Percentiles rank a stretch among this genome's conserved stretches.
These are phyloP conservation scores for Eupeodes luniger DNA, from an alignment of 2,888 invertebrate species.

Conservation along the genomic window DNA sequence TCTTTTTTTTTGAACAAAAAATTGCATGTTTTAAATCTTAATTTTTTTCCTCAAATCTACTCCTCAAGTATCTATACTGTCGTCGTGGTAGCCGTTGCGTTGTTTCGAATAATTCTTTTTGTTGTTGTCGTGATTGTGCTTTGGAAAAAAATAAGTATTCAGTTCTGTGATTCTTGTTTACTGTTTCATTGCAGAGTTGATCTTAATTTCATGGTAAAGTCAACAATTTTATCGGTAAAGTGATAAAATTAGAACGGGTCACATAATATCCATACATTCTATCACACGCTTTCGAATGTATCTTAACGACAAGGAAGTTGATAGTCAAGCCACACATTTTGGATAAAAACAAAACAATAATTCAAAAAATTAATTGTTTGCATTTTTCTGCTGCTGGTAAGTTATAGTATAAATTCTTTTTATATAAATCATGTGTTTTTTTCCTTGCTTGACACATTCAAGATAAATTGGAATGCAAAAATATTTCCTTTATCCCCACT, in stretches of 20 bases:
- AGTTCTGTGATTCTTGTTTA: conserved; percentile 66
- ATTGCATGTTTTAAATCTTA: conserved; percentile 20
- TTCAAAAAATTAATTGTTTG: background rate
- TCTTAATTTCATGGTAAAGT: conserved; percentile 52
- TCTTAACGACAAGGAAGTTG: conserved; percentile 63
- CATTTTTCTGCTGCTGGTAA: conserved; percentile 51
- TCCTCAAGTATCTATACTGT: conserved; percentile 20
- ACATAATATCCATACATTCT: background rate
- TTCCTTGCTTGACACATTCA: conserved; percentile 49
- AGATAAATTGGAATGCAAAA: conserved; percentile 27
- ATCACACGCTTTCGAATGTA: conserved; percentile 56
- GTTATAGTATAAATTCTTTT: conserved; percentile 35
- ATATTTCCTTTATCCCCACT: conserved; percentile 57
- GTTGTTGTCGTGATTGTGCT: conserved; percentile 26
- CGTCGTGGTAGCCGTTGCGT: conserved; percentile 44
- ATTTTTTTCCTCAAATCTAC: conserved; percentile 36
- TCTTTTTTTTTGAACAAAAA: conserved; percentile 1
- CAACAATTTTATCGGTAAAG: conserved; percentile 52
- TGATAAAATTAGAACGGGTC: conserved; percentile 64
- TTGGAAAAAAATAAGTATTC: conserved; percentile 66
- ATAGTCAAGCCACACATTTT: conserved; percentile 56
- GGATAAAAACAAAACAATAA: conserved; percentile 34
- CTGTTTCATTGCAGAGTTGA: conserved; percentile 57
- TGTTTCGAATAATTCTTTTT: background rate
- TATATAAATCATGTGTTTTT: background rate